These are phyloP conservation scores for Meloe dianella DNA, from an alignment of 2,888 invertebrate species.

Conservation along the genomic window DNA sequence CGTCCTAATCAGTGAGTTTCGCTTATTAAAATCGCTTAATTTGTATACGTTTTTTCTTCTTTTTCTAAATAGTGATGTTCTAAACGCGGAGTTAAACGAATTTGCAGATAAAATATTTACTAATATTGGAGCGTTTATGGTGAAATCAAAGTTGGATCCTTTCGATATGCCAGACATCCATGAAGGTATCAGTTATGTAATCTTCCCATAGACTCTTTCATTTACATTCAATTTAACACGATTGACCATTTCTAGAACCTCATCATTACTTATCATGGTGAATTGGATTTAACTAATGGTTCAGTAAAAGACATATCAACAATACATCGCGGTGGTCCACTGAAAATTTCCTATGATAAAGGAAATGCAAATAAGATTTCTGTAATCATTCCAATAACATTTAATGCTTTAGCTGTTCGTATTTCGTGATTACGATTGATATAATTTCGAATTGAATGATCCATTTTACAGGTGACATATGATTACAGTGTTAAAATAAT, in stretches of 20 bases:
- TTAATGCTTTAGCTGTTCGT: conserved; percentile 26
- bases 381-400: conserved; percentile 22
- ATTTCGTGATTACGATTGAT: not conserved
- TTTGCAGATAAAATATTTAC: conserved; percentile 58
- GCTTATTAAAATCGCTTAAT: not conserved
- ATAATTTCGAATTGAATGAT: not conserved
- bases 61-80: not conserved
- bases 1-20: not conserved
- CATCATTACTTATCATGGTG: conserved; percentile 7
- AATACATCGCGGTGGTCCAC: conserved; percentile 61
- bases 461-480: conserved; percentile 60
- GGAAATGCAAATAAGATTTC: conserved; percentile 21
- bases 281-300: conserved; percentile 58
- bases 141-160: conserved; percentile 60
- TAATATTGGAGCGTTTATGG: conserved; percentile 58
- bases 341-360: conserved; percentile 40
- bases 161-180: conserved; percentile 60
- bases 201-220: not conserved
- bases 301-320: conserved; percentile 61
- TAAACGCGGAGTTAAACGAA: conserved; percentile 27
- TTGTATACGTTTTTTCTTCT: not conserved
- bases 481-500: conserved; percentile 62
- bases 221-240: not conserved
- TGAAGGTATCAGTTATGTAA: conserved; percentile 62
- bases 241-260: not conserved